Conservation (phyloP, 2,797 vertebrate genomes). For the Pteropus rufus region DNA sequence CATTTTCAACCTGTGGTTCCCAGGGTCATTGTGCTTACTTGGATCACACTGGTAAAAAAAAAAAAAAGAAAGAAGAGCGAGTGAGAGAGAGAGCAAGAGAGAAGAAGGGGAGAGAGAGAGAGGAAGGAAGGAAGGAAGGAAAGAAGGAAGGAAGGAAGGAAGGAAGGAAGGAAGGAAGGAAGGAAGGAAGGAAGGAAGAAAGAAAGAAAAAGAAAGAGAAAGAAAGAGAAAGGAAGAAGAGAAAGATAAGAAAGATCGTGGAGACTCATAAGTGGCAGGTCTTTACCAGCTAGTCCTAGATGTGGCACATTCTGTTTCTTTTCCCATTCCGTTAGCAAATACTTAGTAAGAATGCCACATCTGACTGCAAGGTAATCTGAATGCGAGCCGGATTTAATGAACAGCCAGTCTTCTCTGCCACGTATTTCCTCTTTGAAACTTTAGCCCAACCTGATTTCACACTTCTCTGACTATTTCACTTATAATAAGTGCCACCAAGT, state of each 20-base stretch:
- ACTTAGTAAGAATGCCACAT: neutral
- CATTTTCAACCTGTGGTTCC: neutral
- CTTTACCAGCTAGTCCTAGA: neutral
- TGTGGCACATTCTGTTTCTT: too few relatives aligned
- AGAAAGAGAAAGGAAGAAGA: neutral
- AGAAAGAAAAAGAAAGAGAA: too few relatives aligned
- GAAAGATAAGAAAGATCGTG: neutral
- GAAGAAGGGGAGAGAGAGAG: too few relatives aligned
- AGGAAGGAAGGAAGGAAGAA: too few relatives aligned
- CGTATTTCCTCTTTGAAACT: neutral
- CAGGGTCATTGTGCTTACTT: neutral
- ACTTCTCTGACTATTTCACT: neutral
- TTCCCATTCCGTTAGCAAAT: neutral
- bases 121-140: neutral
- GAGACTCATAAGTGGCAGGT: neutral
- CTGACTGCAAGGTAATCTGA: neutral
- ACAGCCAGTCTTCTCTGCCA: neutral
- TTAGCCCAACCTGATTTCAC: neutral
- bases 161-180: too few relatives aligned
- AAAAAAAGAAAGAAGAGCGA: neutral
- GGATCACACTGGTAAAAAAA: neutral
- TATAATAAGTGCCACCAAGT: neutral
- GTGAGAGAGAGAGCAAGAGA: too few relatives aligned
- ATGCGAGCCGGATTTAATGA: neutral
- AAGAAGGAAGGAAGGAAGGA: neutral